Evolutionary conservation across 2,797 vertebrate species (phyloP).

Genomic region (Eulemur rubriventer): DNA sequence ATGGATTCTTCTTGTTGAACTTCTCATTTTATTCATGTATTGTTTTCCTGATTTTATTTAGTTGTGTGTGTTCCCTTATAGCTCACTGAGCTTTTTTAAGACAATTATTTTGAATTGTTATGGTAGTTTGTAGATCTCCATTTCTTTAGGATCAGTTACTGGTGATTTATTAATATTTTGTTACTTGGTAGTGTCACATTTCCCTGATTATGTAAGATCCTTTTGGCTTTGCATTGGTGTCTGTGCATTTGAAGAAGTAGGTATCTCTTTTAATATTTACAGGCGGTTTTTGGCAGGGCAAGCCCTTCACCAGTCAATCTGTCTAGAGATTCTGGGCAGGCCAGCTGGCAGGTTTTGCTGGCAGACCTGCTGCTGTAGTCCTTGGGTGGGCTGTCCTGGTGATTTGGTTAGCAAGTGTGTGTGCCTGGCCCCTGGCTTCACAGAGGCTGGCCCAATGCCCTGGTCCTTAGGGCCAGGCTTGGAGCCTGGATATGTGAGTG

Average conservation of each 20-base stretch:
- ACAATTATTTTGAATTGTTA: neutral
- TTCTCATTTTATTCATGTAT: neutral
- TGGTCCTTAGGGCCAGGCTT: neutral
- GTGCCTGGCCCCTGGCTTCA: neutral
- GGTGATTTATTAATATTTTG: neutral
- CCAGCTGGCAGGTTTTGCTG: neutral
- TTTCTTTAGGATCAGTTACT: neutral
- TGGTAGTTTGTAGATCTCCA: neutral
- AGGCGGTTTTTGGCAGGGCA: neutral
- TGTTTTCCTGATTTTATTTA: neutral
- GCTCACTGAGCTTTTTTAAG: neutral
- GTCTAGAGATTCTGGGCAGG: neutral
- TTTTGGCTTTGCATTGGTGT: neutral
- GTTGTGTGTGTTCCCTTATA: neutral
- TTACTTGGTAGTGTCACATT: neutral
- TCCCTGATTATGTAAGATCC: neutral
- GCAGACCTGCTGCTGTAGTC: neutral
- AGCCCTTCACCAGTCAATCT: neutral
- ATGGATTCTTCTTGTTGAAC: neutral
- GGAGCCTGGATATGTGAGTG: neutral
- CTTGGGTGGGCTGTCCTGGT: neutral
- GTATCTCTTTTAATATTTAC: neutral
- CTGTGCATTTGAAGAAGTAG: neutral
- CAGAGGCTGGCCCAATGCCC: neutral
- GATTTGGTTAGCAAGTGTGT: neutral